phyloP scores from a whole-genome alignment of 2,888 invertebrate species.

The Torymus aiolomorphi region DNA sequence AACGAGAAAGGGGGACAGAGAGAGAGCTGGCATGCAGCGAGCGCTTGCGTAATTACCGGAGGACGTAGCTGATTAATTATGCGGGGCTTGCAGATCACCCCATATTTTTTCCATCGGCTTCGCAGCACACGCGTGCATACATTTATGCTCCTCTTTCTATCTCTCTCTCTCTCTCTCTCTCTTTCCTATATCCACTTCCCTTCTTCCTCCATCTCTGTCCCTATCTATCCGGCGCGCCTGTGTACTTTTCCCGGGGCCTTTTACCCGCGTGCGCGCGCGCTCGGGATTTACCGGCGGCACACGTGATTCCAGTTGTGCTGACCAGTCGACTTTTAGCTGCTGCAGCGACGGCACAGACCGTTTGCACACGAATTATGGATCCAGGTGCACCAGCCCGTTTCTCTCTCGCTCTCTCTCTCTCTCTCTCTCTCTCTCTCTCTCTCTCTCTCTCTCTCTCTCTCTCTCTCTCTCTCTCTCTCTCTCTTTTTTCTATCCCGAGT shows the following conservation, averaged over 20 bases:
- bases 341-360: not conserved
- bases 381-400: no score
- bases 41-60: conserved; percentile 62
- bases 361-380: not conserved
- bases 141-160: no score
- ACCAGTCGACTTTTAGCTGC: conserved; percentile 15
- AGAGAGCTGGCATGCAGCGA: not conserved
- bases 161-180: no score
- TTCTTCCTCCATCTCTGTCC: no score
- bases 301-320: not conserved
- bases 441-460: not conserved
- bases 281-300: not conserved
- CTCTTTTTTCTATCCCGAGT: not conserved
- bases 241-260: no score
- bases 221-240: no score
- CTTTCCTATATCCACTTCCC: no score
- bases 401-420: no score
- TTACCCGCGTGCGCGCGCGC: no score
- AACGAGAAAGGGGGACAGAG: conserved; percentile 7
- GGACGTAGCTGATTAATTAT: conserved; percentile 67
- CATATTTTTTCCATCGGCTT: no score
- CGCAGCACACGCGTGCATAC: no score
- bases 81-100: conserved; percentile 43
- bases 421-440: not conserved
- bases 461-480: not conserved